Evolutionary conservation across 1,140 invertebrate genomes (phyloP).

Genomic region (Laupala kohalensis): DNA sequence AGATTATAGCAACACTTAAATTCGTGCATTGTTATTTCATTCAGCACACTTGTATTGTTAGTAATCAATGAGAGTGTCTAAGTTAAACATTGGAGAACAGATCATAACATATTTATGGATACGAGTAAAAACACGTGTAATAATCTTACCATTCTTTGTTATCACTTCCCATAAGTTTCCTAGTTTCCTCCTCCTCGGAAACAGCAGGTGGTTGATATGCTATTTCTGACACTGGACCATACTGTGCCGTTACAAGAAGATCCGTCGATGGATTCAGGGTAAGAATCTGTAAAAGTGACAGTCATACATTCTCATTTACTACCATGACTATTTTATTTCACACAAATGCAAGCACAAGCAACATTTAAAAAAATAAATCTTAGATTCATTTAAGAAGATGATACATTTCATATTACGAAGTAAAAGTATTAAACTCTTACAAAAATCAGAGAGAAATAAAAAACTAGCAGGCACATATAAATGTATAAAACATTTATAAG

Average conservation of each 20-base stretch:
- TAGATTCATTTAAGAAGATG: no score
- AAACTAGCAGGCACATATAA: no score
- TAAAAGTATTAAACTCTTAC: no score
- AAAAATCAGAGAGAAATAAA: no score
- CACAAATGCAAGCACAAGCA: neutral
- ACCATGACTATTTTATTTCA: neutral
- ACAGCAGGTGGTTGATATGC: slow-evolving; percentile 37
- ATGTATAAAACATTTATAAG: no score
- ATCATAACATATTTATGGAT: neutral
- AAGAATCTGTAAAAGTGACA: slow-evolving; percentile 20
- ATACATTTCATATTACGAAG: no score
- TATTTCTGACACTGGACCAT: slow-evolving; percentile 52
- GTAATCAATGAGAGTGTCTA: neutral
- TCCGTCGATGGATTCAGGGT: slow-evolving; percentile 53
- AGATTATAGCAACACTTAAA: no score
- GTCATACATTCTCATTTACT: neutral
- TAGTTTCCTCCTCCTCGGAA: slow-evolving; percentile 42
- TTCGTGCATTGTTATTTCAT: neutral
- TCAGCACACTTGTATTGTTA: neutral
- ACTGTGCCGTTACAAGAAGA: slow-evolving; percentile 49
- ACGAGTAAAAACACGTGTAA: no score
- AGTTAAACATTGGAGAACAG: neutral
- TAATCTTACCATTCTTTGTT: slow-evolving; percentile 48
- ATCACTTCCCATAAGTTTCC: slow-evolving; percentile 48
- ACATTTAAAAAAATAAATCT: no score